Percentiles rank a stretch among this genome's conserved stretches.
These are phyloP conservation scores for Quiscalus mexicanus DNA, from an alignment of 2,113 vertebrate genomes.

Conservation along the genomic window DNA sequence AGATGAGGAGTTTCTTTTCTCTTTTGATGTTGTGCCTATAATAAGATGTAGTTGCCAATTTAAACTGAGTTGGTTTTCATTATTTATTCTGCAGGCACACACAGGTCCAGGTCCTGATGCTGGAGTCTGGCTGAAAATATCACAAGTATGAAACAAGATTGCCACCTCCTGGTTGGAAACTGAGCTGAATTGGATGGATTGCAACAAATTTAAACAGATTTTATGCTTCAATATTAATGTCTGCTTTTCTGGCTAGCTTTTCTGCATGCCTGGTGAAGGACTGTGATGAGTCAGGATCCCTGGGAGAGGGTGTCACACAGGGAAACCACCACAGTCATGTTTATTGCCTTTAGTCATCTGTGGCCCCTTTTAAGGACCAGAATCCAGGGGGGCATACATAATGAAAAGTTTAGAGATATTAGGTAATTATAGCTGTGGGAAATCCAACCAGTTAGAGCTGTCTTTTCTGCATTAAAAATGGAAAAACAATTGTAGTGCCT, in stretches of 20 bases:
- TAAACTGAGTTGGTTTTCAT: not conserved
- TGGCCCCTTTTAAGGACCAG: not conserved
- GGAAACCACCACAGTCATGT: not conserved
- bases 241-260: not conserved
- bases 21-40: not conserved
- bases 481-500: not conserved
- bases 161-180: conserved; percentile 40
- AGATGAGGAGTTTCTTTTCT: accelerated
- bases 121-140: not conserved
- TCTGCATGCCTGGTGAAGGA: too few species aligned
- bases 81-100: accelerated
- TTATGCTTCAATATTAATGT: not conserved
- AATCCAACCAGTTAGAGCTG: not conserved
- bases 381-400: not conserved
- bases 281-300: accelerated
- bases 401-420: not conserved
- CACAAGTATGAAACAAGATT: not conserved
- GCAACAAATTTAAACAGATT: not conserved
- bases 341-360: not conserved
- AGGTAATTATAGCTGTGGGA: not conserved
- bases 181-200: accelerated
- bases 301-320: accelerated
- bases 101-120: accelerated
- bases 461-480: not conserved
- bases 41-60: not conserved